Base-by-base conservation (phyloP, 2,888 invertebrate genomes). In the Lasioglossum leucozonium region DNA sequence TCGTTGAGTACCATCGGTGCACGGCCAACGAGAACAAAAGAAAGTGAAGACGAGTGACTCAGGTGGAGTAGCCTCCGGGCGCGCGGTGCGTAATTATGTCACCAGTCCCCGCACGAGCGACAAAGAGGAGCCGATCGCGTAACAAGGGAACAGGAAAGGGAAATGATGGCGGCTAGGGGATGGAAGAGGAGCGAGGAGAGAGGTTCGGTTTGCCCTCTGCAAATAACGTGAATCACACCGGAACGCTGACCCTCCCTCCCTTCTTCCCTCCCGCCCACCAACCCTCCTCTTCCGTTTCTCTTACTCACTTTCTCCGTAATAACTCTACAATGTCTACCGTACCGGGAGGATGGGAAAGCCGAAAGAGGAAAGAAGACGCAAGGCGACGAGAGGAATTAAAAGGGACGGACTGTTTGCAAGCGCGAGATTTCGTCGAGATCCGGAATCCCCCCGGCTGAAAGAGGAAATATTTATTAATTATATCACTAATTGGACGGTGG, bases 41-140 rank as follows among this genome's bases (percentile, higher is more conserved):
- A 92, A 92, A 91, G 90, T 79, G 90, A 91, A 90, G 91, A 92
- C 91, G 92, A 92, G 92, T 94, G 94, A 93, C 92, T 93, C 92
- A 92, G 91, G 92, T 92, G 92, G 89, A 91, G 90, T 90, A 91
- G 92, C 92, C 93, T 92, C 90, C 82, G 88, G 89, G 88, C 89
- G 88, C 89, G 88, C 89, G 86, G 88, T 91, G 88, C 91, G 92
- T 92, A 94, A 94, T 94, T 94, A 94, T 94, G 93, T 94, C 94
- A 94, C 93, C 91, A 90, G 92, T 91, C 91, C 89, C 88, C 89
- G 79, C 47, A 80, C 85, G 81, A 73, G 83, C 77, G 87, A 89
- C 86, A 85, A 82, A 88, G 91, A 90, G 85, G 85, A 87, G 87
- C 80, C 77, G 84, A 78, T 79, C 84, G 78, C 51, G 72, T 51